A percentile compares a stretch with the other conserved stretches of the same genome.
Conservation (phyloP, 2,797 vertebrate species). For the Falco peregrinus region DNA sequence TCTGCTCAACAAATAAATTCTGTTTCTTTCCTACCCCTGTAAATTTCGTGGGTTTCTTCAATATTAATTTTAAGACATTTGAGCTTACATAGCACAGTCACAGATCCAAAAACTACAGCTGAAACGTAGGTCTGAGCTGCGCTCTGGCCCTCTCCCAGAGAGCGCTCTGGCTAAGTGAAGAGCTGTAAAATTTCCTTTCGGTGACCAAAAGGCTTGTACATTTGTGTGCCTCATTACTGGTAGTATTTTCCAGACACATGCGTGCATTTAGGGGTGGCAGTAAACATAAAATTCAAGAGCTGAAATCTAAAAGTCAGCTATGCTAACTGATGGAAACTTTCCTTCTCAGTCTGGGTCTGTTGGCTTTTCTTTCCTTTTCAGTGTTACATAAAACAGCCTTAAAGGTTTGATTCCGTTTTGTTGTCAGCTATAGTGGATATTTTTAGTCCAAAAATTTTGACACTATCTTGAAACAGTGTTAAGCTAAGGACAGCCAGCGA, state of each 20-base stretch:
- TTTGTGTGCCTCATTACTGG: not conserved
- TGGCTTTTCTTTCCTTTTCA: not conserved
- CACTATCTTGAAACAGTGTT: constrained; percentile 26
- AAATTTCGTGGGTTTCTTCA: not conserved
- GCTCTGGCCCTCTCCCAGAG: not conserved
- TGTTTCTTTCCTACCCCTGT: not conserved
- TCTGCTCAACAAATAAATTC: not conserved
- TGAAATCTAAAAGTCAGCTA: not conserved
- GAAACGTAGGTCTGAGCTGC: not conserved
- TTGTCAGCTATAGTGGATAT: constrained; percentile 2
- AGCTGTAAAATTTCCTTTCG: not conserved
- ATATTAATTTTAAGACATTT: not conserved
- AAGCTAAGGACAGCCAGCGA: not conserved
- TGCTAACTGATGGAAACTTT: not conserved
- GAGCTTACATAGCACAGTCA: not conserved
- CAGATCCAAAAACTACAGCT: not conserved
- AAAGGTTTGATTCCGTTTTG: not conserved
- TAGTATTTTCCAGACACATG: not conserved
- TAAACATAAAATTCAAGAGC: not conserved
- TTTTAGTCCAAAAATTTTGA: constrained; percentile 39
- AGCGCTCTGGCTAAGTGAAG: not conserved
- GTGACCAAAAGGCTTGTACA: not conserved
- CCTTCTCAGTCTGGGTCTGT: not conserved
- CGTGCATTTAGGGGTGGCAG: not conserved
- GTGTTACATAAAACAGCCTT: not conserved